Evolutionary conservation across 2,797 vertebrate genomes (phyloP).

Genomic region (Staurois parvus): DNA sequence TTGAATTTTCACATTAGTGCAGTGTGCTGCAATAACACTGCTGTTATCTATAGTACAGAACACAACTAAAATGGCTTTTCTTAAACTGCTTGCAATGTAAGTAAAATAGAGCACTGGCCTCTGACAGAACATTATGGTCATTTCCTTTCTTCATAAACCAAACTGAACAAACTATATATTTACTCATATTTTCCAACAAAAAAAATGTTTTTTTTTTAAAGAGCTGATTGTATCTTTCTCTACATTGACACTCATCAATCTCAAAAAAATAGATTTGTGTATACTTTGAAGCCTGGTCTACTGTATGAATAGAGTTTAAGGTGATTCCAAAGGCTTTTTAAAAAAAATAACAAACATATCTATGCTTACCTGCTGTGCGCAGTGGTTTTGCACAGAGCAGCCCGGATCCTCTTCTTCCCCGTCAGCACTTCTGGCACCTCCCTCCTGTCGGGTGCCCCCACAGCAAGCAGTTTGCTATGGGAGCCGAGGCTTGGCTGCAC

Average conservation of each 20-base stretch:
- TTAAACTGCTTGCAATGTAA: conserved; percentile 19
- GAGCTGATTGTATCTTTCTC: neutral
- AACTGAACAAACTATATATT: neutral
- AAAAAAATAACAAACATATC: too few relatives aligned
- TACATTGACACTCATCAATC: conserved; percentile 21
- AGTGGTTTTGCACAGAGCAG: too few relatives aligned
- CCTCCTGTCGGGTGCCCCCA: too few relatives aligned
- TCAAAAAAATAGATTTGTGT: conserved; percentile 14
- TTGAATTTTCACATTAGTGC: neutral
- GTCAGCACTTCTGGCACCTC: too few relatives aligned
- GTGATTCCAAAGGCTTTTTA: too few relatives aligned
- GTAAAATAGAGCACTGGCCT: conserved; percentile 2
- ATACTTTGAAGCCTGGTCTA: neutral
- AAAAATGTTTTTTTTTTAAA: conserved; percentile 9
- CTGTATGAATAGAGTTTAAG: conserved; percentile 18
- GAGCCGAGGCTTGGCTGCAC: too few relatives aligned
- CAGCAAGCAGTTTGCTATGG: too few relatives aligned
- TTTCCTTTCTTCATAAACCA: neutral
- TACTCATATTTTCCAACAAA: neutral
- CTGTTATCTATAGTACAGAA: conserved; percentile 5
- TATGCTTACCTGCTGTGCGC: too few relatives aligned
- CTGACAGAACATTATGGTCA: conserved; percentile 7
- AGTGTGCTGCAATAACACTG: neutral
- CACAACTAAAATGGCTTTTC: conserved; percentile 11
- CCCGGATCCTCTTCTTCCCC: too few relatives aligned